Evolutionary conservation across 2,888 invertebrate genomes (phyloP).

Genomic region (Cactoblastis cactorum): DNA sequence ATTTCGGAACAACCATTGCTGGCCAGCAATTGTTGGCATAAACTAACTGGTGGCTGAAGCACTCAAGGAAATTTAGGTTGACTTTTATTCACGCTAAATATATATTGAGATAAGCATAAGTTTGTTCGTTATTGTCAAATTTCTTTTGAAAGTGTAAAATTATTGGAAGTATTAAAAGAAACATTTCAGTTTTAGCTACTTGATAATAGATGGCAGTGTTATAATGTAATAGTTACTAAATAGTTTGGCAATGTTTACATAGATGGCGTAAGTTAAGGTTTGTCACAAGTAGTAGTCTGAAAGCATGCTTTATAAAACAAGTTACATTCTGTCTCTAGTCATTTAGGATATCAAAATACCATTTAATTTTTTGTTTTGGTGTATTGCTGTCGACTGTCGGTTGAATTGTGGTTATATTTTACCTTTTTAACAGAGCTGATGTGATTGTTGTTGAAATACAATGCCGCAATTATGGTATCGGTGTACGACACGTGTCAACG

Average conservation of each 20-base stretch:
- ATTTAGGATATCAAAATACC: neutral
- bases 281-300: neutral
- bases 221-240: neutral
- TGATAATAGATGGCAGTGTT: conserved; percentile 17
- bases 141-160: too few relatives aligned
- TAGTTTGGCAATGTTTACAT: neutral
- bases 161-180: neutral
- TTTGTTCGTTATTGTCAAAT: neutral
- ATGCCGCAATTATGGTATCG: neutral
- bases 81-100: too few relatives aligned
- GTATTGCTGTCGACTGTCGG: neutral
- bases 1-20: too few relatives aligned
- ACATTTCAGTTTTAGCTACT: conserved; percentile 8
- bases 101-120: too few relatives aligned
- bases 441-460: neutral
- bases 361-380: neutral
- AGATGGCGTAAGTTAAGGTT: conserved; percentile 3
- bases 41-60: too few relatives aligned
- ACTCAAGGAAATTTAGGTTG: too few relatives aligned
- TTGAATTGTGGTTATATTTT: neutral
- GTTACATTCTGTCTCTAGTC: neutral
- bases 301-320: neutral
- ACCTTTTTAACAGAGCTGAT: neutral
- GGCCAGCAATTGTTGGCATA: too few relatives aligned
- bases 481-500: neutral